Percentiles rank a stretch among this genome's conserved stretches.
phyloP scores from a whole-genome alignment of 2,113 vertebrate genomes.

The Cebus imitator region DNA sequence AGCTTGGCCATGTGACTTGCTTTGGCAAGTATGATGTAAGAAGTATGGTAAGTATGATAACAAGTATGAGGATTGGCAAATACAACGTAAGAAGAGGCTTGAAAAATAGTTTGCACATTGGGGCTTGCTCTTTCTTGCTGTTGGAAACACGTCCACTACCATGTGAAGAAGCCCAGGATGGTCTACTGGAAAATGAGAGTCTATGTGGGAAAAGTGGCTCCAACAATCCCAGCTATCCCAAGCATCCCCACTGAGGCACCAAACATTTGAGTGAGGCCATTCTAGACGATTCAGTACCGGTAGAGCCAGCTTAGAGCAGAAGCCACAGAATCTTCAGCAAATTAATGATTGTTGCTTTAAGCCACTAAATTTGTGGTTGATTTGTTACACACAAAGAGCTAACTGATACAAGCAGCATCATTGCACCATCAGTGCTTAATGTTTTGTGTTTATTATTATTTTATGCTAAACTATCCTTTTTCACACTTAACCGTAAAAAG shows the following conservation, averaged over 20 bases:
- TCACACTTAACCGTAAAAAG: conserved; percentile 12
- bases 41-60: too few species aligned
- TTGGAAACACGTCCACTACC: neutral
- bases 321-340: conserved; percentile 16
- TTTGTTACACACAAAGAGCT: conserved; percentile 7
- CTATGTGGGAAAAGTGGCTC: neutral
- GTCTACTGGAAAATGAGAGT: neutral
- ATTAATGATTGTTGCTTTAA: conserved; percentile 5
- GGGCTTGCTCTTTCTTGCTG: neutral
- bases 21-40: neutral
- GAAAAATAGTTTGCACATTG: neutral
- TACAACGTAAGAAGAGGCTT: neutral
- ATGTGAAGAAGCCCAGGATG: neutral
- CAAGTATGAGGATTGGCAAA: neutral
- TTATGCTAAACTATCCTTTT: conserved; percentile 32
- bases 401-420: neutral
- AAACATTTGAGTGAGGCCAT: neutral
- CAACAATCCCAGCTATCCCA: neutral
- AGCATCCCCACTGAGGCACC: neutral
- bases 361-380: neutral
- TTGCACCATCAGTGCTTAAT: neutral
- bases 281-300: neutral
- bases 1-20: neutral
- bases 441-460: neutral
- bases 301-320: neutral